phyloP scores from a whole-genome alignment of 2,113 vertebrate species.

The Nothobranchius furzeri region DNA sequence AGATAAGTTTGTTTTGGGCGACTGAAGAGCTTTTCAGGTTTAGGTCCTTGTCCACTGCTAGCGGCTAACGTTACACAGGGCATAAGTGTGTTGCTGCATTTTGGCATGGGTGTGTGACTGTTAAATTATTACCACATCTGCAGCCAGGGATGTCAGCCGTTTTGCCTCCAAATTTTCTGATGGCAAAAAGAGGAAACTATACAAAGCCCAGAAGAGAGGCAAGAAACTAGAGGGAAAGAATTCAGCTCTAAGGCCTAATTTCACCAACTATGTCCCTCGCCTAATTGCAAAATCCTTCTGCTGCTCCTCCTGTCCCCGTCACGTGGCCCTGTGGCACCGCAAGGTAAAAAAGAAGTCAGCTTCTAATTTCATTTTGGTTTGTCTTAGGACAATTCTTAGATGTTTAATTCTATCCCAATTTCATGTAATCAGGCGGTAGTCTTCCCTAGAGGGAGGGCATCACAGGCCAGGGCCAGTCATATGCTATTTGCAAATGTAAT shows the following conservation, averaged over 20 bases:
- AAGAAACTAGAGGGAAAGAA: slow-evolving; percentile 59
- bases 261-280: slow-evolving; percentile 72
- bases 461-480: slow-evolving; percentile 85
- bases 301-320: slow-evolving; percentile 54
- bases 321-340: slow-evolving; percentile 72
- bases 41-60: slow-evolving; percentile 51
- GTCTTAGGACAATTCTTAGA: slow-evolving; percentile 93
- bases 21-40: slow-evolving; percentile 57
- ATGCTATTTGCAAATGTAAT: slow-evolving; percentile 96
- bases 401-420: slow-evolving; percentile 99
- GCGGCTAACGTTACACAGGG: slow-evolving; percentile 39
- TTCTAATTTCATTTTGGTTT: slow-evolving; percentile 95
- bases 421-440: slow-evolving; percentile 95
- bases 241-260: slow-evolving; percentile 82
- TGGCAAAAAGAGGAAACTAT: slow-evolving; percentile 38
- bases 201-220: slow-evolving; percentile 8
- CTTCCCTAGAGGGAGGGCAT: slow-evolving; percentile 93
- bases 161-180: slow-evolving; percentile 67
- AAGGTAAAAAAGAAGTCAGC: slow-evolving; percentile 82
- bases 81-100: slow-evolving; percentile 40
- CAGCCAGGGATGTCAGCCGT: slow-evolving; percentile 62
- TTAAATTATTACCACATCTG: slow-evolving; percentile 40
- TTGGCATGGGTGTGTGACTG: slow-evolving; percentile 14
- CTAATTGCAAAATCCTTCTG: slow-evolving; percentile 80
- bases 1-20: slow-evolving; percentile 47